These are phyloP conservation scores for Cromileptes altivelis DNA, from an alignment of 2,113 vertebrate genomes.

Conservation along the genomic window DNA sequence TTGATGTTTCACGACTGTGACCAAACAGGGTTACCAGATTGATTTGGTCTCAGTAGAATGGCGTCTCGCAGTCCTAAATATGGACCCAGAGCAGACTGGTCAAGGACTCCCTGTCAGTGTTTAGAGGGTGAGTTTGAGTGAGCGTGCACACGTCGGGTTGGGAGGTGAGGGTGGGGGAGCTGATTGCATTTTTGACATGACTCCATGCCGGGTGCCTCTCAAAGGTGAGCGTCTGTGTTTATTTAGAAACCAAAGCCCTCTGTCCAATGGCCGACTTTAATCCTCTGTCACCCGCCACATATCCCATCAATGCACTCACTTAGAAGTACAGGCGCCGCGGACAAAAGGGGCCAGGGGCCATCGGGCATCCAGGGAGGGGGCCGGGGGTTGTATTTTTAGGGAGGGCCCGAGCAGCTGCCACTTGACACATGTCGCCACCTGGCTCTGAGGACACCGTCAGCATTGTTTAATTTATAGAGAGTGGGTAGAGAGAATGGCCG, in stretches of 20 bases:
- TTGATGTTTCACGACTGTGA: constrained; percentile 65
- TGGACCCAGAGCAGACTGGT: constrained; percentile 63
- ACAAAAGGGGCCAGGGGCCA: constrained; percentile 81
- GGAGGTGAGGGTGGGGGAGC: constrained; percentile 47
- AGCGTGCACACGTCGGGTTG: constrained; percentile 18
- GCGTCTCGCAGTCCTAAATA: constrained; percentile 72
- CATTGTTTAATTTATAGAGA: constrained; percentile 81
- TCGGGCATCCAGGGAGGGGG: constrained; percentile 49
- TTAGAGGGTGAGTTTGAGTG: constrained; percentile 62
- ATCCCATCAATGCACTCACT: constrained; percentile 81
- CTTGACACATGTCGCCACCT: constrained; percentile 83
- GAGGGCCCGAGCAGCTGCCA: constrained; percentile 79
- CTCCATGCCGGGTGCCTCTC: constrained; percentile 67
- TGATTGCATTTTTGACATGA: constrained; percentile 71
- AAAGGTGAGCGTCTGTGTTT: constrained; percentile 82
- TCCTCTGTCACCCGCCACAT: constrained; percentile 79
- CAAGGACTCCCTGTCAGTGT: constrained; percentile 74
- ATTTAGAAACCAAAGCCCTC: constrained; percentile 81
- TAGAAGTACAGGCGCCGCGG: constrained; percentile 78
- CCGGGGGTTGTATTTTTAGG: constrained; percentile 81
- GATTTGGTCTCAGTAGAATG: constrained; percentile 67
- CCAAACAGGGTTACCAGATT: constrained; percentile 60
- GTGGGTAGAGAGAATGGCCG: constrained; percentile 61
- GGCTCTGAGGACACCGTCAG: constrained; percentile 78
- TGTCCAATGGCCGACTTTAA: constrained; percentile 76